A percentile compares a stretch with the other conserved stretches of the same genome.
Conservation (phyloP, 2,113 vertebrate species). For the Microtus richardsoni region DNA sequence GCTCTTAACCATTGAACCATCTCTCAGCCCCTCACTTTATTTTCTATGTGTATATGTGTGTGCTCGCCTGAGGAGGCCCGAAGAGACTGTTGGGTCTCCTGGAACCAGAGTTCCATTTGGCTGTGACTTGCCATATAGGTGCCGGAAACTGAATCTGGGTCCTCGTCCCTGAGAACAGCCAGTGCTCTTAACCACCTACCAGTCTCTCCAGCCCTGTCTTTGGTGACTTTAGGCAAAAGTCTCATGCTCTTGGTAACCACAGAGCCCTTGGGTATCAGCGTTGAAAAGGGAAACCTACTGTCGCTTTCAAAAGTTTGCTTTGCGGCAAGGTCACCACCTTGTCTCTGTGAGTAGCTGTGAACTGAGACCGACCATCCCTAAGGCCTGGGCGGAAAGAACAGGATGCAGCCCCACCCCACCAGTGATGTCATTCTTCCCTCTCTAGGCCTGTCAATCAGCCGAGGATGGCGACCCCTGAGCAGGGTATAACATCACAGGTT, state of each 20-base stretch:
- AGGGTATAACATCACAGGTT: background rate
- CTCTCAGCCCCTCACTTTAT: background rate
- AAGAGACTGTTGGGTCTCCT: background rate
- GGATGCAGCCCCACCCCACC: background rate
- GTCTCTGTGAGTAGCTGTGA: background rate
- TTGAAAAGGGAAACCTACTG: background rate
- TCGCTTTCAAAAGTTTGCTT: background rate
- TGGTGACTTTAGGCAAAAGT: background rate
- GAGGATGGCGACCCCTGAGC: slow-evolving; percentile 5
- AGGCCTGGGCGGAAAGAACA: background rate
- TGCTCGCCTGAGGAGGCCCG: background rate
- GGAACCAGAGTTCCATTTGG: background rate
- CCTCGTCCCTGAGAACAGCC: background rate
- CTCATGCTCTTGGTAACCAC: background rate
- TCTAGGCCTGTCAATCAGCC: background rate
- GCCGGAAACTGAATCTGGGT: background rate
- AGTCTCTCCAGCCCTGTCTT: background rate
- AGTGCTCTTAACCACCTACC: background rate
- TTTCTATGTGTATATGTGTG: background rate
- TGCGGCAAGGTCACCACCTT: background rate
- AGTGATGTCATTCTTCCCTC: background rate
- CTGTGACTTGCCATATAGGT: background rate
- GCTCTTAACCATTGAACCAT: background rate
- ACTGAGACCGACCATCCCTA: background rate
- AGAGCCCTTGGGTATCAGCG: slow-evolving; percentile 13